phyloP scores from a whole-genome alignment of 2,797 vertebrate species.

The Sebastolobus altivelis region DNA sequence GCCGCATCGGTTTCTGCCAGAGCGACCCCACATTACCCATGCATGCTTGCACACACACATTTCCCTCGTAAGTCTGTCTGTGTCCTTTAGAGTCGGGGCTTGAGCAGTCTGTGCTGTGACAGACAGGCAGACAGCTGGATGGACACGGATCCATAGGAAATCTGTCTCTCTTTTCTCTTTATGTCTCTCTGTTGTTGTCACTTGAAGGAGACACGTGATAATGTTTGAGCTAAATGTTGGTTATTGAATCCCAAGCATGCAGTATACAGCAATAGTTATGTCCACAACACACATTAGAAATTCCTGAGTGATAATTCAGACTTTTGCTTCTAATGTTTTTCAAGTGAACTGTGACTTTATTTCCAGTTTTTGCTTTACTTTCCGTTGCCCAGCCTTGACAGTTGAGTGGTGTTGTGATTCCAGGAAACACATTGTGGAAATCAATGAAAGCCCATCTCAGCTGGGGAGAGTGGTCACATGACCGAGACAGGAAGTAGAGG shows the following conservation, averaged over 20 bases:
- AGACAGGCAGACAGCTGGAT: conserved; percentile 38
- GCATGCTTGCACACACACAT: conserved; percentile 38
- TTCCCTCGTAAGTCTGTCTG: conserved; percentile 20
- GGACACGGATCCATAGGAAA: conserved; percentile 30
- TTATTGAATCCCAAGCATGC: not conserved
- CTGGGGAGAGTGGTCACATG: conserved; percentile 39
- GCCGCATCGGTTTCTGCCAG: conserved; percentile 46
- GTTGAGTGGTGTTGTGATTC: conserved; percentile 43
- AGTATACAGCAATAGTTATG: not conserved
- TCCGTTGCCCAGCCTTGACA: conserved; percentile 19
- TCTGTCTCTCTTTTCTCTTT: conserved; percentile 12
- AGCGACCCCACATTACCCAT: conserved; percentile 28
- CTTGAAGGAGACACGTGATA: not conserved
- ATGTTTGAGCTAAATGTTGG: not conserved
- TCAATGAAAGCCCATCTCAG: conserved; percentile 58
- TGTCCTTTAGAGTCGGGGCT: conserved; percentile 39
- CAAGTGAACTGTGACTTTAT: not conserved
- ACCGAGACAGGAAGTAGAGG: conserved; percentile 44
- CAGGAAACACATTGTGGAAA: conserved; percentile 66
- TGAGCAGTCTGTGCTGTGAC: conserved; percentile 42
- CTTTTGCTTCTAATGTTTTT: not conserved
- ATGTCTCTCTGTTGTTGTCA: conserved; percentile 16
- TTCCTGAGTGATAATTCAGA: not conserved
- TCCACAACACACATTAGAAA: not conserved
- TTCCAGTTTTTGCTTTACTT: conserved; percentile 2